A percentile compares a stretch with the other conserved stretches of the same genome.
Conservation (phyloP, 2,888 invertebrate genomes). For the Ophion ventricosus region DNA sequence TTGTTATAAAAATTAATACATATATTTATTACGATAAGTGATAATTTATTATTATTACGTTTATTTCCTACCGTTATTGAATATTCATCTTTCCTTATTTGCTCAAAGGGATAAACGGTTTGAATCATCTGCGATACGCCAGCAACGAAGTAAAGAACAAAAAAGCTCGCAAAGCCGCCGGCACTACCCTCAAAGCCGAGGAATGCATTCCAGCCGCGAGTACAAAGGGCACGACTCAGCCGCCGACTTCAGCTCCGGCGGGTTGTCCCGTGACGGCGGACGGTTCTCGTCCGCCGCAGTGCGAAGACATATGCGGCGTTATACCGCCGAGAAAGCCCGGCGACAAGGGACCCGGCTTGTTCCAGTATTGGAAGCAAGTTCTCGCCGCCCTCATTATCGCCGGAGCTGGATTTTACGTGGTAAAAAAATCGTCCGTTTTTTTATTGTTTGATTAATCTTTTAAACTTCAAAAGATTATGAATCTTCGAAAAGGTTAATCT, state of each 20-base stretch:
- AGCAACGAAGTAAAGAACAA: constrained; percentile 67
- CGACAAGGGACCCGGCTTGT: constrained; percentile 60
- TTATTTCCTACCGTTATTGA: no score
- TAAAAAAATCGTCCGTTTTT: constrained; percentile 8
- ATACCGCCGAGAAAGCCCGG: constrained; percentile 64
- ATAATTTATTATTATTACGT: no score
- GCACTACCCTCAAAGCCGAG: constrained; percentile 77
- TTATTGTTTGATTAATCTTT: no score
- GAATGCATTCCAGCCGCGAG: constrained; percentile 74
- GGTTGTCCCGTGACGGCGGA: constrained; percentile 37
- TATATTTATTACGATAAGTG: no score
- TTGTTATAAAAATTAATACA: no score
- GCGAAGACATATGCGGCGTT: constrained; percentile 72
- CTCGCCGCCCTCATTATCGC: constrained; percentile 77
- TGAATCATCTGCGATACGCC: constrained; percentile 72
- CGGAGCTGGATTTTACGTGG: constrained; percentile 73
- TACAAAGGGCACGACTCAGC: constrained; percentile 57
- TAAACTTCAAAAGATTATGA: no score
- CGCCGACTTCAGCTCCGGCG: constrained; percentile 44
- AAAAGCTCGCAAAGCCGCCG: constrained; percentile 71
- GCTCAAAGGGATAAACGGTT: constrained; percentile 69
- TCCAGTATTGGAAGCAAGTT: constrained; percentile 78
- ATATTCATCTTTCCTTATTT: not conserved
- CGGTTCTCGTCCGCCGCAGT: constrained; percentile 73
- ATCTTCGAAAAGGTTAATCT: no score